Evolutionary conservation across 2,888 invertebrate species (phyloP), one percentile per base, ranked within the genome.

Genomic region (Erebia ligea): DNA sequence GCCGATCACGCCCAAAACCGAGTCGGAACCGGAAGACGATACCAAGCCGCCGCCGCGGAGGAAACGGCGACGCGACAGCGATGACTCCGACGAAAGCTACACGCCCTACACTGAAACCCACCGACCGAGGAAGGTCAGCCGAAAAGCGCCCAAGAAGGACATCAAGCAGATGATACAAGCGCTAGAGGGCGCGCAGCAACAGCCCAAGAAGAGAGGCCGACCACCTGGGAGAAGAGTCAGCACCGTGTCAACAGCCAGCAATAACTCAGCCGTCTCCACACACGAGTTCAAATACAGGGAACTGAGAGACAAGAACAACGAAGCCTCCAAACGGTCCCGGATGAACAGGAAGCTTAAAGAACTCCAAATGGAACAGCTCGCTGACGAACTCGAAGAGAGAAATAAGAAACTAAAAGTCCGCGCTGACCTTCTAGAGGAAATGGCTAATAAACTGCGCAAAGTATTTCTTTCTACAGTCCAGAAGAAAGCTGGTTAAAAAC

Each of bases 241-340:
- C 81, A 86, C 84, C 15, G 86, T 92, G 67, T 92, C 92, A 25
- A 91, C 91, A 40, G 83, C 85, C 45, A 91, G 91, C 82, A 94
- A 86, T 69, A 91, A 83, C 83, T 90, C 82, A 69, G 92, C 88
- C 67, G 80, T 83, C 59, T 91, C 93, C 73, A 88, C 88, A 73
- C 86, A 90, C 52, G 94, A 94, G 75, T 83, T 85, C 61, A 95
- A 93, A 76, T 96, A 97, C 83, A 91, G 96, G 66, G 96, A 96
- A 81, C 92, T 96, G 75, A 89, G 97, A 69, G 96, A 96, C 81
- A 96, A 96, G 83, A 97, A 97, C 86, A 97, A 97, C 83, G 96
- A 96, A 86, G 96, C 97, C 58, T 97, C 97, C 57, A 94, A 96
- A 78, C 94, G 95, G 78, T 96, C 96, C 1, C 91, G 97, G 75